Base-by-base conservation (phyloP, 2,888 invertebrate species). In the Notodonta ziczac region DNA sequence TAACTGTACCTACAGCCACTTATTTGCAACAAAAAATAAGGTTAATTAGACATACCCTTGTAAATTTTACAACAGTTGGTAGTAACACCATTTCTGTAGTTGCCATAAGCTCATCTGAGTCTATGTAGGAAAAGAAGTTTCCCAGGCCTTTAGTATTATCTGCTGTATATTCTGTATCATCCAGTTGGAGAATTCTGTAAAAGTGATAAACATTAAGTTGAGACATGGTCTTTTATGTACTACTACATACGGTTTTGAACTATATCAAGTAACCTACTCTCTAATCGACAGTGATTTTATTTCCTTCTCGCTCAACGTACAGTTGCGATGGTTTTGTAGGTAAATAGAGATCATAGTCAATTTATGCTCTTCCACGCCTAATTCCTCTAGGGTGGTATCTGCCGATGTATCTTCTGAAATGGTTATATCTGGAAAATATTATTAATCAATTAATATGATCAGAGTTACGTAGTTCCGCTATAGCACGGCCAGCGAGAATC, bases 61-160 rank as follows among this genome's bases (percentile, higher is more conserved):
- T 16, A 0, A 50, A 16, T 16, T 16, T 50, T 10, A 50, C 16
- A 16, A 14, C 6, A 50, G 88, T 86, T n/a, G 83, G 77, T 59
- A 86, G 46, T 42, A 80, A 69, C 12, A 85, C 78, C 56, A 86
- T 66, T n/a, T 86, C 85, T 8, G 78, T 75, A 0, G 86, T 84
- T 1, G 84, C 85, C 8, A 78, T 63, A 4, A 90, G 73, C 65
- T 90, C 90, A 24, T 90, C 89, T 0, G 77, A 61, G 13, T 84
- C 84, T 6, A 84, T 74, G 24, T 81, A 66, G 0, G 78, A 75
- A 62, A 83, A 82, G 55, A 87, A 84, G 8, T 73, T 78, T 0
- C 67, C 63, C 13, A 89, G 65, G 0, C 87, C 89, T 46, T 58
- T 78, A 10, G 58, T 42, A 16, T 65, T 54, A 57, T 61, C 56